Conservation (phyloP, 1,140 invertebrate species). For the Brachionus paranguensis region DNA sequence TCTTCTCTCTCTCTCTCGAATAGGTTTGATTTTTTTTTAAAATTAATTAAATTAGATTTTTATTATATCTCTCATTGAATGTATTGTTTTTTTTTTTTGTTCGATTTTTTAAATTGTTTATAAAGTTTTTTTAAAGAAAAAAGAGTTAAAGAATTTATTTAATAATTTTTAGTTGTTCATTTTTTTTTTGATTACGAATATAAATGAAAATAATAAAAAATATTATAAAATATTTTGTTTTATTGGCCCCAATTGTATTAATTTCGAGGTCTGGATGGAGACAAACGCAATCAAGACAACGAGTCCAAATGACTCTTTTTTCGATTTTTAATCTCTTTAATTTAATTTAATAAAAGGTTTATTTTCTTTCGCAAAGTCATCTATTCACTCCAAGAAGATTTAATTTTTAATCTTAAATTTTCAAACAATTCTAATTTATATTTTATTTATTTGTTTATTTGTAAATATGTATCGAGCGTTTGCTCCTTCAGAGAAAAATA, state of each 20-base stretch:
- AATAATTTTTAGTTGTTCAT: not conserved
- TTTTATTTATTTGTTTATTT: too few species aligned
- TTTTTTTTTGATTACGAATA: not conserved
- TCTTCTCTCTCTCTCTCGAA: not conserved
- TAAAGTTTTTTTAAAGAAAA: conserved; percentile 8
- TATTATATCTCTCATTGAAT: conserved; percentile 24
- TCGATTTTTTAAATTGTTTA: conserved; percentile 14
- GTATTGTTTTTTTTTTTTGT: conserved; percentile 23
- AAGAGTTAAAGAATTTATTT: not conserved
- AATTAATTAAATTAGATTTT: not conserved
- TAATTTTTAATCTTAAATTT: too few species aligned
- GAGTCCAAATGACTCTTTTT: too few species aligned
- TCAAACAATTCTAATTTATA: too few species aligned
- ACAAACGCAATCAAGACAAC: too few species aligned
- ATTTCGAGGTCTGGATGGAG: too few species aligned
- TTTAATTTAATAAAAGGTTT: too few species aligned
- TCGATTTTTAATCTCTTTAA: too few species aligned
- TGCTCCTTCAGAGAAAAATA: too few species aligned
- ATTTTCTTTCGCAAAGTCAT: too few species aligned
- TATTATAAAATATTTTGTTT: not conserved
- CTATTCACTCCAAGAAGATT: too few species aligned
- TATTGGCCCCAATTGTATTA: not conserved
- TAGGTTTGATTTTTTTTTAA: not conserved
- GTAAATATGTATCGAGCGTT: too few species aligned
- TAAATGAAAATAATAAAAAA: conserved; percentile 1